Conservation (phyloP, 1,140 invertebrate genomes). For the Dendroctonus valens region DNA sequence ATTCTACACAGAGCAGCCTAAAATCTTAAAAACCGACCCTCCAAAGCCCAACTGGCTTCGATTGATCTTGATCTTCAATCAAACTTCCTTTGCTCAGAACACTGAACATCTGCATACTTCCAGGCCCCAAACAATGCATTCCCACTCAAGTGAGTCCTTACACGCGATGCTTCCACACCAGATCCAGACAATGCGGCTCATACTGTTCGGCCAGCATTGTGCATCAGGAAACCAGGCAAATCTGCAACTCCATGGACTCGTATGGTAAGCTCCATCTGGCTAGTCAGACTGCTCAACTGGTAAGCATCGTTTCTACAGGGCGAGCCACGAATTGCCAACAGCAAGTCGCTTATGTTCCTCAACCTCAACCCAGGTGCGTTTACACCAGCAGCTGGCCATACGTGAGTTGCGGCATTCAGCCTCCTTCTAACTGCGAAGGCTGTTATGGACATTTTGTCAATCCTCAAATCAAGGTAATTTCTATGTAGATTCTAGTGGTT, state of each 20-base stretch:
- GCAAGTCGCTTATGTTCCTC: slow-evolving; percentile 46
- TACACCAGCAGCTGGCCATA: slow-evolving; percentile 47
- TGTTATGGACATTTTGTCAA: slow-evolving; percentile 45
- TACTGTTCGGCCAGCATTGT: slow-evolving; percentile 43
- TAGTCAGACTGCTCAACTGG: neutral
- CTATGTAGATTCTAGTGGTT: too few relatives aligned
- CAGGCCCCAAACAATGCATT: slow-evolving; percentile 45
- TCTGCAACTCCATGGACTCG: slow-evolving; percentile 37
- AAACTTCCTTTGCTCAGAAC: too few relatives aligned
- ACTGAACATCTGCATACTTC: slow-evolving; percentile 25
- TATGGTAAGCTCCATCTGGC: slow-evolving; percentile 2
- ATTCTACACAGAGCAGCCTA: too few relatives aligned
- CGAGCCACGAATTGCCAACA: slow-evolving; percentile 37
- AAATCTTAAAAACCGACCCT: too few relatives aligned
- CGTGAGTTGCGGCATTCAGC: slow-evolving; percentile 40
- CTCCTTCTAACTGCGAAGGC: slow-evolving; percentile 39
- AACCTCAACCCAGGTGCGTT: slow-evolving; percentile 45
- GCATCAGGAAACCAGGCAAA: slow-evolving; percentile 42
- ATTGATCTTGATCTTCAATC: too few relatives aligned
- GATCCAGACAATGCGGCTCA: slow-evolving; percentile 41
- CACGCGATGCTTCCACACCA: slow-evolving; percentile 43
- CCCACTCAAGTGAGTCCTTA: slow-evolving; percentile 35
- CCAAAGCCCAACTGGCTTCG: too few relatives aligned
- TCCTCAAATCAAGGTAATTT: slow-evolving; percentile 13
- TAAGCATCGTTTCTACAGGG: neutral